Base-by-base conservation (phyloP, 2,797 vertebrate genomes). In the Lacerta bilineata region DNA sequence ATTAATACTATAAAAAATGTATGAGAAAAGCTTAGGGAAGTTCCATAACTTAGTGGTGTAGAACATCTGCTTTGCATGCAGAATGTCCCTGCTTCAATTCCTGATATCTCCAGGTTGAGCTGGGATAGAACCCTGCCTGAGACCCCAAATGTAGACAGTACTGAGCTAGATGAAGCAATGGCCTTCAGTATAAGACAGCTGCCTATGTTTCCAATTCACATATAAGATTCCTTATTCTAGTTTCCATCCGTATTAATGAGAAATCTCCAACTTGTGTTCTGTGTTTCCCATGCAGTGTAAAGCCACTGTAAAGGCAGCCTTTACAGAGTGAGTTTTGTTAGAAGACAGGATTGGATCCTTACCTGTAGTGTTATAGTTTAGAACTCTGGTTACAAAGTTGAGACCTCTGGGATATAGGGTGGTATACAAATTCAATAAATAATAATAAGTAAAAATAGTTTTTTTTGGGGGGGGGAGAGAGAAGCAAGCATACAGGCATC, bases 1-100 rank as follows among this genome's bases (percentile, higher is more conserved):
- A 61, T 80, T 80, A 80, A 80, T 80, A 80, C 55, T 80, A n/a
- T 8, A 59, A n/a, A 64, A 83, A 39, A 13, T 81, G 18, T 83
- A 25, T 83, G 64, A 41, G 29, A 43, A 83, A n/a, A 83, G 39
- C 41, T 61, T 61, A 61, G 59, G 59, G 20, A 61, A 18, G 59
- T 18, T 18, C 59, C 59, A 61, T 4, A 23, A 7, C 59, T 18
- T 23, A 61, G 59, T 61, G 5, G 18, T 15, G 50, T 23, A 61
- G 59, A 61, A 23, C 59, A 61, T 61, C 59, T 61, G 18, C 59
- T 61, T 61, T 61, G 59, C 6, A 7, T 20, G 7, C 59, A 61
- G 59, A 61, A 61, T 18, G 59, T 23, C 20, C 59, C 20, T 5
- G 59, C 17, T 23, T 61, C 59, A 61, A 61, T 61, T 23, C 17